These are phyloP conservation scores for Notodonta dromedarius DNA, from an alignment of 2,888 invertebrate species.

Conservation along the genomic window DNA sequence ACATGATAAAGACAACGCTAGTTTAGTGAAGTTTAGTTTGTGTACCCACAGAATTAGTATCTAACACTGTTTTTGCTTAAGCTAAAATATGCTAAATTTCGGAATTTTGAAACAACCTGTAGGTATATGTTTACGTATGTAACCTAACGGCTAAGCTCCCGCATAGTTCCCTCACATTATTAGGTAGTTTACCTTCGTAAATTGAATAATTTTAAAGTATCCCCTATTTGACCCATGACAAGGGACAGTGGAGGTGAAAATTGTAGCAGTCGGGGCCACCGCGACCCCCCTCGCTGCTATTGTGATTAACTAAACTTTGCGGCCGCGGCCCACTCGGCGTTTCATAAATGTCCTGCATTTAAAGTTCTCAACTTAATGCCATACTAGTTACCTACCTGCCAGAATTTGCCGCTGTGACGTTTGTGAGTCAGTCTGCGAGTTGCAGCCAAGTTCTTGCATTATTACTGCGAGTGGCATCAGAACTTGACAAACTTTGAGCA, in stretches of 20 bases:
- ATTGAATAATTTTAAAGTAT: constrained; percentile 74
- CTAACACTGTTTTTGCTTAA: no score
- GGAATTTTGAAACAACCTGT: no score
- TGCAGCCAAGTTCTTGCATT: constrained; percentile 23
- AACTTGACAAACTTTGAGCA: constrained; percentile 4
- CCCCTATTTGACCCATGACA: constrained; percentile 49
- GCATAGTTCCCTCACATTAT: constrained; percentile 51
- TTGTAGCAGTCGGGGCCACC: constrained; percentile 63
- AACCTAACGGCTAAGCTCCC: constrained; percentile 27
- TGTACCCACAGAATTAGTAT: no score
- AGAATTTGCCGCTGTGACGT: constrained; percentile 29
- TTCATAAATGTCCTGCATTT: constrained; percentile 64
- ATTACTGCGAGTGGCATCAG: constrained; percentile 16
- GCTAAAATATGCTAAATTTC: no score
- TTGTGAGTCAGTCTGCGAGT: constrained; percentile 21
- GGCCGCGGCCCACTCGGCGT: constrained; percentile 49
- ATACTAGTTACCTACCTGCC: constrained; percentile 30
- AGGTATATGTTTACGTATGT: no score
- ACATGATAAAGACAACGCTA: no score
- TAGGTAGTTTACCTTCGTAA: constrained; percentile 61
- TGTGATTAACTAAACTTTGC: constrained; percentile 77
- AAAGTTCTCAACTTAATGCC: constrained; percentile 61
- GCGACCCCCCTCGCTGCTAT: constrained; percentile 47
- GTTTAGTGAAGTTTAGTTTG: no score
- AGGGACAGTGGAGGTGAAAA: constrained; percentile 61